phyloP scores from a whole-genome alignment of 2,888 invertebrate species.

The Trichogramma evanescens region DNA sequence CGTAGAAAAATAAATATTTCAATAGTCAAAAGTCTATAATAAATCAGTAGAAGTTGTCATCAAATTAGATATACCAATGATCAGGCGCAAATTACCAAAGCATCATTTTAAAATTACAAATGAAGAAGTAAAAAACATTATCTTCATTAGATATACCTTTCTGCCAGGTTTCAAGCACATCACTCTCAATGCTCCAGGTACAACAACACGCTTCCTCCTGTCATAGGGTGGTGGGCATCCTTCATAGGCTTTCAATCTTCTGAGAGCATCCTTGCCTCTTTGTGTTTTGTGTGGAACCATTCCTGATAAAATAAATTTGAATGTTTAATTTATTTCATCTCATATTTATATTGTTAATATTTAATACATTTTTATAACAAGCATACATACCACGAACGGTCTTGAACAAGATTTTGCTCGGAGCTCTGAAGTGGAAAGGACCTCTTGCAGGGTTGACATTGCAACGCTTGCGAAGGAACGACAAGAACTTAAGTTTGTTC shows the following conservation, averaged over 20 bases:
- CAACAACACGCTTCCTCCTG: conserved; percentile 88
- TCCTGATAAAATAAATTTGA: conserved; percentile 53
- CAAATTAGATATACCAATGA: conserved; percentile 32
- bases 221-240: conserved; percentile 97
- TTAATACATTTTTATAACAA: conserved; percentile 7
- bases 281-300: conserved; percentile 99
- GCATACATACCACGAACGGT: conserved; percentile 79
- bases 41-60: conserved; percentile 39
- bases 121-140: too few species aligned
- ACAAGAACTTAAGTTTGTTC: conserved; percentile 92
- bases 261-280: conserved; percentile 89
- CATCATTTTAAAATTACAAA: conserved; percentile 35
- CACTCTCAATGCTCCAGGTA: conserved; percentile 91
- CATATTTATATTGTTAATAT: too few species aligned
- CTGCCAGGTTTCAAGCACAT: conserved; percentile 92
- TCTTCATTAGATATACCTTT: conserved; percentile 58
- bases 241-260: conserved; percentile 86
- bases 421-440: conserved; percentile 97
- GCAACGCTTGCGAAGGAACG: conserved; percentile 93
- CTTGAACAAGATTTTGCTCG: conserved; percentile 94
- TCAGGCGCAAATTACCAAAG: conserved; percentile 61
- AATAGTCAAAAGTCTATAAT: background rate
- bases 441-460: conserved; percentile 98
- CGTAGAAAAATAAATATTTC: background rate
- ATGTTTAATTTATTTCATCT: too few species aligned